These are phyloP conservation scores for Channa striata DNA, from an alignment of 2,797 vertebrate genomes.

Conservation along the genomic window DNA sequence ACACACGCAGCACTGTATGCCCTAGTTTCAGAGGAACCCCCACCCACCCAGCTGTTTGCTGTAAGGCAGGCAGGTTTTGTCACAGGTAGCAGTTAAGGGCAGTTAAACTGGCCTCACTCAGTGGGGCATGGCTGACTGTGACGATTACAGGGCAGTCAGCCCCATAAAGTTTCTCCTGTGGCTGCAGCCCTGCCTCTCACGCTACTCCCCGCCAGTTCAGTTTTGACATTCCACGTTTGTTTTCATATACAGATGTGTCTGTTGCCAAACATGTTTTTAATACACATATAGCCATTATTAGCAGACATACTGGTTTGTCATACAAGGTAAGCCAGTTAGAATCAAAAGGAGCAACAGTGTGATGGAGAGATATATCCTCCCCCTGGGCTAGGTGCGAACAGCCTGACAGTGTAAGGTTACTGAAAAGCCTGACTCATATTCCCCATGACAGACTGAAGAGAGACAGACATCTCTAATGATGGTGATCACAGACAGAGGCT, in stretches of 20 bases:
- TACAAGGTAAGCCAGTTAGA: constrained; percentile 41
- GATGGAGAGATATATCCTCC: constrained; percentile 68
- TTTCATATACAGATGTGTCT: constrained; percentile 2
- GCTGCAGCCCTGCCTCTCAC: constrained; percentile 74
- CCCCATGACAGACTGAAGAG: constrained; percentile 77
- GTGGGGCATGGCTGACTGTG: constrained; percentile 70
- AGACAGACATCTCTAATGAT: constrained; percentile 81
- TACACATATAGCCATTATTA: not conserved
- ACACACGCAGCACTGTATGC: constrained; percentile 57
- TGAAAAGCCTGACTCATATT: constrained; percentile 79
- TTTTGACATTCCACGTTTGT: constrained; percentile 18
- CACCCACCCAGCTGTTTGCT: constrained; percentile 58
- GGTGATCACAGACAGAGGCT: constrained; percentile 68
- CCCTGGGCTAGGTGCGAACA: constrained; percentile 80
- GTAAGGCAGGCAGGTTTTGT: constrained; percentile 74
- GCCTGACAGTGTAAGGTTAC: constrained; percentile 80
- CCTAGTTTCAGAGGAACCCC: constrained; percentile 66
- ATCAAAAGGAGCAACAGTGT: constrained; percentile 54
- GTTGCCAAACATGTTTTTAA: not conserved
- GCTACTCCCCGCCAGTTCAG: constrained; percentile 45
- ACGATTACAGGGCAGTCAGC: constrained; percentile 83
- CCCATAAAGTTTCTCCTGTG: constrained; percentile 81
- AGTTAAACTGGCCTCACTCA: constrained; percentile 79
- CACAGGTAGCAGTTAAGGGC: constrained; percentile 83
- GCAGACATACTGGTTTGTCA: constrained; percentile 7